Base-by-base conservation (phyloP, 2,113 vertebrate genomes). In the Podarcis raffonei region DNA sequence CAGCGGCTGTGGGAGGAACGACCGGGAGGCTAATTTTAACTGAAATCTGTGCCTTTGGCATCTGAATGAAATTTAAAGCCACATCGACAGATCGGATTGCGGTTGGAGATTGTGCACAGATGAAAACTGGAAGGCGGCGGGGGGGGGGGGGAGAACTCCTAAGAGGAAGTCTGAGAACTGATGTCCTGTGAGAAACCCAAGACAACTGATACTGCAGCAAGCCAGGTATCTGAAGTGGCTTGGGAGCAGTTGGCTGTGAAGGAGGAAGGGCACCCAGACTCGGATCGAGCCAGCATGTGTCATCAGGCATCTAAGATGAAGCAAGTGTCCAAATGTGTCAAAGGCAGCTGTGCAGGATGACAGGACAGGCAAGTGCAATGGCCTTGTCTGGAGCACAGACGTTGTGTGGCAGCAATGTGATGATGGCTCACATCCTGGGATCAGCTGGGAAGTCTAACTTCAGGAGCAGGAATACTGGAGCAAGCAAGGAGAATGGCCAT, bases 21-120 rank as follows among this genome's bases (percentile, higher is more conserved):
- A 83, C 32, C 35, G 75, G 1, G 59, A 53, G 30, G 71, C 87
- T 96, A 92, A 93, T 93, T 92, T 94, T 94, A 94, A 83, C 2
- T 0, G 0, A 84, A 90, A 18, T 74, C 80, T 76, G 83, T 83
- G 48, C 80, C 80, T 8, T 87, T 1, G 2, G 90, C 90, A 96
- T 88, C 77, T 94, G 85, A 0, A 0, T 9, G 87, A 87, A 77
- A 86, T 0, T 2, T 16, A 18, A 74, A 87, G 66, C 32, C 11
- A 27, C 3, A 0, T 22, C 0, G 0, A 20, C 0, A 9, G 69
- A 90, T 95, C 66, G 0, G 30, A 37, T 90, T 85, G 90, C 94
- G 12, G 0, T 0, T 30, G 16, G 25, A 3, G 37, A n/a, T 4
- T 0, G 6, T 3, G 72, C 0, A 2, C 0, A 1, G 85, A 18